Evolutionary conservation across 2,113 vertebrate species (phyloP), one percentile per base, ranked within the genome.

Genomic region (Anoura caudifer): DNA sequence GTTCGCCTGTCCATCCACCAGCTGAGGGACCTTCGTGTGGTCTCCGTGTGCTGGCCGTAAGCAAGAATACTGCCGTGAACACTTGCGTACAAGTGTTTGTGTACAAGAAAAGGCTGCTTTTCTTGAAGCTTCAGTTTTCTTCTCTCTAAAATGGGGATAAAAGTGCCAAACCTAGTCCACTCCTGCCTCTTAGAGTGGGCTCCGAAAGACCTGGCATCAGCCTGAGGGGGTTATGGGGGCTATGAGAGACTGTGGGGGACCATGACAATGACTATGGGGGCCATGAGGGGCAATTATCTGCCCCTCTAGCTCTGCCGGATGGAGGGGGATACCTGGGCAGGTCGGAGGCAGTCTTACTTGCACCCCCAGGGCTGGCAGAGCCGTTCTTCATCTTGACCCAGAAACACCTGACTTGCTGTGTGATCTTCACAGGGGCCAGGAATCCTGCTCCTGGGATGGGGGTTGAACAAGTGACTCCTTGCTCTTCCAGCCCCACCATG

Each of bases 391-490:
- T 22, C 76, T 83, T 72, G 92, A 79, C 67, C 73, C 73, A 85
- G 85, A 72, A 75, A 79, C n/a, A n/a, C 41, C 33, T 50, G n/a
- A 7, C 19, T 61, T 52, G n/a, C 52, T 36, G 38, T n/a, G 50
- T 24, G 28, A 83, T 15, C 52, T 6, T 63, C 52, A 11, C 33
- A 15, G 45, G 14, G 7, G 36, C 61, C 67, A 31, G 56, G 33
- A 73, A 15, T 28, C 26, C 52, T 76, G 84, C 56, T 72, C 43
- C 85, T 24, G 11, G 9, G 43, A 52, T 0, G 4, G 65, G 52
- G 24, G 24, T 5, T 54, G 28, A 45, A 1, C 0, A 26, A 24
- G 38, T 3, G 43, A 36, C 28, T 31, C 4, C 77, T 7, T 0
- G 43, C 28, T 45, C 52, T 19, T 76, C n/a, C 17, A 10, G n/a